These are phyloP conservation scores for Neoascia interrupta DNA, from an alignment of 2,888 invertebrate species.

Conservation along the genomic window DNA sequence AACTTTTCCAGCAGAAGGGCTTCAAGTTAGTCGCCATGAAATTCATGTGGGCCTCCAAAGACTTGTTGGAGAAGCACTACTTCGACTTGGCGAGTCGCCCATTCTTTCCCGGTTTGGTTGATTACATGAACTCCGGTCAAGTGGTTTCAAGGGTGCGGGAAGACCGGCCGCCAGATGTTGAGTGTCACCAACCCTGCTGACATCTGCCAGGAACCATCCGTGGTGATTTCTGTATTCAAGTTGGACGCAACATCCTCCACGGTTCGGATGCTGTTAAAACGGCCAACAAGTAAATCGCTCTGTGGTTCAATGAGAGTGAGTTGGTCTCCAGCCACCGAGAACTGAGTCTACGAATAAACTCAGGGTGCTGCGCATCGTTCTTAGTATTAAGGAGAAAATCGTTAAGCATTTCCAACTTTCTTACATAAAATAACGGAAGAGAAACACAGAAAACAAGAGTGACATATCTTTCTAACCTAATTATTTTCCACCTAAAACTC, in stretches of 20 bases:
- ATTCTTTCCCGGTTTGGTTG: slow-evolving; percentile 96
- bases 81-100: slow-evolving; percentile 92
- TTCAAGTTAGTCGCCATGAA: slow-evolving; percentile 98
- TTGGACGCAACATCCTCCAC: slow-evolving; percentile 95
- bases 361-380: too few species aligned
- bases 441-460: not conserved
- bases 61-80: slow-evolving; percentile 85
- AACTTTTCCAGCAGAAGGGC: slow-evolving; percentile 97
- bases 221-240: too few species aligned
- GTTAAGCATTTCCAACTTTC: not conserved
- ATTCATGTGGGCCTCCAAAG: slow-evolving; percentile 89
- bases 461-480: too few species aligned
- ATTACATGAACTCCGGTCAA: slow-evolving; percentile 98
- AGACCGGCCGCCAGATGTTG: too few species aligned
- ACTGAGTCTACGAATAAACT: slow-evolving; percentile 97
- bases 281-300: too few species aligned
- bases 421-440: not conserved
- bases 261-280: slow-evolving; percentile 98
- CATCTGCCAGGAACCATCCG: too few species aligned
- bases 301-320: slow-evolving; percentile 96
- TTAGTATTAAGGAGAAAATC: too few species aligned
- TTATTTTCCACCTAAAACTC: too few species aligned
- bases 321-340: slow-evolving; percentile 88
- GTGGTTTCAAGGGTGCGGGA: slow-evolving; percentile 99
- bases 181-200: slow-evolving; percentile 98